Base-by-base conservation (phyloP, 2,797 vertebrate species). In the Coluber constrictor region DNA sequence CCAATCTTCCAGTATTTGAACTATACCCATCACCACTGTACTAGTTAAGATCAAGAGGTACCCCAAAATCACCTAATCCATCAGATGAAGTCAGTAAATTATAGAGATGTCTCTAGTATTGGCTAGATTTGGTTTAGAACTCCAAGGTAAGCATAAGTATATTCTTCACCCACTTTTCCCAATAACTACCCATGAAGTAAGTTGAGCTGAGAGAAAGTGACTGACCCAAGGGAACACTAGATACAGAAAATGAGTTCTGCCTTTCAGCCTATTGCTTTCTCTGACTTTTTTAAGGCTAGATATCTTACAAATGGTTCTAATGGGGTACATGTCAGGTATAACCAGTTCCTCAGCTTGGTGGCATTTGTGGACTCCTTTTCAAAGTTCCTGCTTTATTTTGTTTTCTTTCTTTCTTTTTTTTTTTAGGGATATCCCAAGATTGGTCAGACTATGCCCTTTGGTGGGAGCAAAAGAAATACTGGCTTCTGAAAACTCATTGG, bases 401-500 rank as follows among this genome's bases (percentile, higher is more conserved):
- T 16, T 15, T 32, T 37, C 86, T 54, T 94, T 63, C 94, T 4
- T 63, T 43, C 47, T 89, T 11, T 66, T 43, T 16, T 37, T 23
- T 55, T 88, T 88, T 59, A 99, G 99, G 98, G 93, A 96, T 98
- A 92, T 74, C 98, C 83, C 98, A 98, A 93, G 99, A 99, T 91
- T 99, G 99, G 99, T 99, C 99, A 27, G 99, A 99, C 95, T 99
- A 99, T 92, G 99, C 98, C 47, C 97, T 99, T 93, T 99, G 99
- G 99, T 99, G 99, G 99, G 98, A 99, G 87, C 98, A 99, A 92
- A 99, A 98, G 92, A 98, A 98, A 29, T 98, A 98, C 93, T 99
- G 99, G 99, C 98, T 99, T 94, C 97, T 99, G 90, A 99, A 98
- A 97, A 99, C 99, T 1, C 99, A 99, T 96, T 99, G 99, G 99